Base-by-base conservation (phyloP, 2,888 invertebrate species). In the Chrysolina americana region DNA sequence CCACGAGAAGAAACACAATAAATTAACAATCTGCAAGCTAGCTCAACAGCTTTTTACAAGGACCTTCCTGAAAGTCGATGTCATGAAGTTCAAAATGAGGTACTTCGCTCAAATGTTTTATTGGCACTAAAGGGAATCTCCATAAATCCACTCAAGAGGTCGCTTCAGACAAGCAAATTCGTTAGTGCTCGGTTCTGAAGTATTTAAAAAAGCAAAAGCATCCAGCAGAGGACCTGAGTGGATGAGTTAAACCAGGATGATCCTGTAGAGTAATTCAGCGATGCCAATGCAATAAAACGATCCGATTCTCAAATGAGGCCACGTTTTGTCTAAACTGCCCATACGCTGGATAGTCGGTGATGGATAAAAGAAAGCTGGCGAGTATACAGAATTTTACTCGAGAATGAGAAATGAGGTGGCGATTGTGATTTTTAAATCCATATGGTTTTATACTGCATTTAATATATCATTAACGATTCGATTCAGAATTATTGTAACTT, bases 151-250 rank as follows among this genome's bases (percentile, higher is more conserved):
- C 59, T 59, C 59, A n/a, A 36, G 28, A 28, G 59, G 23, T 59
- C 59, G 59, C 59, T 28, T 59, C 59, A 59, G 59, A 59, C 28
- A 59, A 59, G 28, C 23, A n/a, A 50, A 28, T 59, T 59, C 59
- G 59, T 59, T 28, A 28, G 59, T 59, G 59, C 28, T 36, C 15
- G 28, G 19, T 53, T 53, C 53, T 53, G 53, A 53, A 53, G 53
- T 17, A 53, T 53, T 53, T 53, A 21, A 53, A 53, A 50, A 53
- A 21, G 53, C 53, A 53, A 21, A 21, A 53, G 17, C 53, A 53
- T 53, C 19, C 19, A 21, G 19, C 53, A 21, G 21, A 53, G 53
- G 19, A 53, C 53, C 44, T 44, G 5, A 44, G 44, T 44, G 44
- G 13, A 44, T 13, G 44, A 44, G 44, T 44, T 44, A 44, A 44